Evolutionary conservation across 2,888 invertebrate species (phyloP).

Genomic region (Bedellia somnulentella): DNA sequence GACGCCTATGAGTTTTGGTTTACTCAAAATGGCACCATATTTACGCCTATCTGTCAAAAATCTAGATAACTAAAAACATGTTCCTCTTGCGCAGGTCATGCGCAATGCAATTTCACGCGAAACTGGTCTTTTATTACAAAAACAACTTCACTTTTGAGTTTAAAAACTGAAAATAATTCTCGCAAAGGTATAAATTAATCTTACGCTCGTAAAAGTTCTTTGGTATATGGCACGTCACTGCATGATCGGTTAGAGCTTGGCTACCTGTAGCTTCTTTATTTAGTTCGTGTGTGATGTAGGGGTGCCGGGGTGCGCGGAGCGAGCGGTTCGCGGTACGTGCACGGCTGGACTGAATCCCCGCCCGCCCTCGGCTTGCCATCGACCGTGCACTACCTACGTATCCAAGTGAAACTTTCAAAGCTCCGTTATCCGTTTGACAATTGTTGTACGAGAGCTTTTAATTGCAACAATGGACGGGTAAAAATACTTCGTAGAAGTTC

Average conservation of each 20-base stretch:
- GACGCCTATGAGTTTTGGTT: no score
- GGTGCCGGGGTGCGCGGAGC: not conserved
- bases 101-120: no score
- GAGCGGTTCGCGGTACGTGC: slow-evolving; percentile 1
- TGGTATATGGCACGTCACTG: slow-evolving; percentile 1
- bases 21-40: no score
- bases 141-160: no score
- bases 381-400: slow-evolving; percentile 1
- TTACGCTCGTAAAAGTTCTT: not conserved
- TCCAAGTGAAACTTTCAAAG: slow-evolving; percentile 19
- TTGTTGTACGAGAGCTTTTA: slow-evolving; percentile 26
- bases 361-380: slow-evolving; percentile 1
- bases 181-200: not conserved
- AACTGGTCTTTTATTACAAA: no score
- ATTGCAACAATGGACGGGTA: slow-evolving; percentile 4
- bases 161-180: no score
- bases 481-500: no score
- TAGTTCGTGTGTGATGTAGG: not conserved
- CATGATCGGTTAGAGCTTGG: not conserved
- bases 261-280: slow-evolving; percentile 3
- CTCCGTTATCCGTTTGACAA: slow-evolving; percentile 28
- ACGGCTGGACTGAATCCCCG: slow-evolving; percentile 1
- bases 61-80: no score
- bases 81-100: slow-evolving; percentile 47
- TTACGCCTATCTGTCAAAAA: no score